Base-by-base conservation (phyloP, 1,140 invertebrate genomes). In the Battus philenor region DNA sequence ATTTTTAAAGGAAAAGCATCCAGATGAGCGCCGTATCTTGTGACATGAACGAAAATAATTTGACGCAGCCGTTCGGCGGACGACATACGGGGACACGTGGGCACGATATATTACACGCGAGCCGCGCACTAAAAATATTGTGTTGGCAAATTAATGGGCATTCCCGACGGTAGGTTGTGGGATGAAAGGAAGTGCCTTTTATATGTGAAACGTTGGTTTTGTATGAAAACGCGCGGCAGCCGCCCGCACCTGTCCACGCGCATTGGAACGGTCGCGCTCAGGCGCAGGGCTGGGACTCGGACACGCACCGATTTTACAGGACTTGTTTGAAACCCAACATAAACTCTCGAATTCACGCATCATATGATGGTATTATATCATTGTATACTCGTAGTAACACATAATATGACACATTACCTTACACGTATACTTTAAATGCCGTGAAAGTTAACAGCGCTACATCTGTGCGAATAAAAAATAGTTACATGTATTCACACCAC, bases 101-200 rank as follows among this genome's bases (percentile, higher is more conserved):
- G 58, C 68, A 70, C 81, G 81, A 85, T 85, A 85, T 85, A 85
- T 85, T 85, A 85, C 81, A 80, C 71, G 72, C 77, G 74, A 74
- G 76, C 71, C 71, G 77, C 66, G 74, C 64, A 83, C 81, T 85
- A 85, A 85, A 85, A 85, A 85, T 85, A 85, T 85, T 85, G 79
- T 85, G 79, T 81, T 85, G 78, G 81, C 81, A 85, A 85, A 83
- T 85, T 85, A 85, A 83, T 85, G 81, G 79, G 81, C 81, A 85
- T 85, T 85, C 81, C 66, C 74, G 69, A 72, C 72, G 63, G 72
- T 84, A 68, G 80, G 72, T 72, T 59, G 75, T 75, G 80, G 81
- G 78, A 82, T 82, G 77, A 82, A 82, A 85, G 81, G 78, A 81
- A 82, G 76, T 81, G 78, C 78, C 78, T 82, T 82, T 84, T 80